Percentiles rank a stretch among this genome's conserved stretches.
phyloP scores from a whole-genome alignment of 2,113 vertebrate genomes.

The Macaca mulatta region DNA sequence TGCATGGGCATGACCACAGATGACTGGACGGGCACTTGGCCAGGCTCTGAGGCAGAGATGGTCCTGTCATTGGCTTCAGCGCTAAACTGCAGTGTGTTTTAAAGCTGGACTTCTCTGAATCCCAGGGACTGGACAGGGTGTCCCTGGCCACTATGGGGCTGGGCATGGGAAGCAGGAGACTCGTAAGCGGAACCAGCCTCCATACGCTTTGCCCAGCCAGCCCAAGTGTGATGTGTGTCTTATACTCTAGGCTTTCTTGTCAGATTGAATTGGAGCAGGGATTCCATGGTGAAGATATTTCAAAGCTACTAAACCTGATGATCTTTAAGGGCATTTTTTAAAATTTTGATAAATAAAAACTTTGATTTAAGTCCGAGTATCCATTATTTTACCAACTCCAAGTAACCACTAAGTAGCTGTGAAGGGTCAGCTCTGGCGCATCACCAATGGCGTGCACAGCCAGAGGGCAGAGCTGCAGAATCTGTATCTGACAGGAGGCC shows the following conservation, averaged over 20 bases:
- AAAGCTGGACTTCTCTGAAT: background rate
- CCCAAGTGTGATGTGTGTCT: background rate
- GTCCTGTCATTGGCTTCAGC: background rate
- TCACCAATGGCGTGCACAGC: rapidly evolving
- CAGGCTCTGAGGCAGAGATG: background rate
- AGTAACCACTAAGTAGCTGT: rapidly evolving
- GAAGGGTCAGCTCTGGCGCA: rapidly evolving
- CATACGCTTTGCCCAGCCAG: too few species aligned
- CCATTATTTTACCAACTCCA: background rate
- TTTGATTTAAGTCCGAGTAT: rapidly evolving
- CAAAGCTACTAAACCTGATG: background rate
- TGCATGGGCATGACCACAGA: background rate
- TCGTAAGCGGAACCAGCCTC: background rate
- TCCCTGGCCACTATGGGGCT: background rate
- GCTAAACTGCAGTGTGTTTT: too few species aligned
- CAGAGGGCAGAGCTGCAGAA: background rate
- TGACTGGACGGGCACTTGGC: background rate
- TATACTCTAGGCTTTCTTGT: background rate
- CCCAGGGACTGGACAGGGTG: background rate
- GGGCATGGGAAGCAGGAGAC: background rate
- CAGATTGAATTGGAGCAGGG: background rate
- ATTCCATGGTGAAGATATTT: rapidly evolving
- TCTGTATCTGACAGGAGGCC: too few species aligned
- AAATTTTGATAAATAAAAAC: too few species aligned
- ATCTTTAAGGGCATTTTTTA: background rate